Conservation (phyloP, 1,140 invertebrate species). For the Orchesella cincta region DNA sequence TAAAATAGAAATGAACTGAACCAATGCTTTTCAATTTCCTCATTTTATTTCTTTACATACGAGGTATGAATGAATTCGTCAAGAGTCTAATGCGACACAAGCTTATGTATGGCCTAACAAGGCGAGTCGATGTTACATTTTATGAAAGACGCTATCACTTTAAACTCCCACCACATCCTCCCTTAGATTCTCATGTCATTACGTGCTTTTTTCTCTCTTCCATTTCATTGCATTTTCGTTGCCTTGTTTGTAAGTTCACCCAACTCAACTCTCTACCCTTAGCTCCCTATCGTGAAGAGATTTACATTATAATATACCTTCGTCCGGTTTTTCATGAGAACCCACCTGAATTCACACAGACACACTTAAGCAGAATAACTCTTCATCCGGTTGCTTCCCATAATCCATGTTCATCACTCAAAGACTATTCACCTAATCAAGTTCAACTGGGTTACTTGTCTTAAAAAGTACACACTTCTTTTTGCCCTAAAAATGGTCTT, state of each 20-base stretch:
- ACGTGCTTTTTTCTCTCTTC: not conserved
- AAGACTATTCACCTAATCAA: not conserved
- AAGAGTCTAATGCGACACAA: too few species aligned
- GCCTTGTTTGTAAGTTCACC: not conserved
- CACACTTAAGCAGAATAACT: slow-evolving; percentile 9
- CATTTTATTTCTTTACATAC: too few species aligned
- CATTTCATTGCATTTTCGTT: not conserved
- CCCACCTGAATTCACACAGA: slow-evolving; percentile 22
- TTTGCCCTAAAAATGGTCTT: not conserved
- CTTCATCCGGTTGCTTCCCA: slow-evolving; percentile 21
- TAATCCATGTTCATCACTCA: not conserved
- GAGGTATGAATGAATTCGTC: too few species aligned
- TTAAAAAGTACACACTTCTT: too few species aligned
- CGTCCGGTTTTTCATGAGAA: slow-evolving; percentile 25
- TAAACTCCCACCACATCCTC: slow-evolving; percentile 25
- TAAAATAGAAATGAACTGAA: too few species aligned
- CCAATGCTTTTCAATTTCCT: too few species aligned
- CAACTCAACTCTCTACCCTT: not conserved
- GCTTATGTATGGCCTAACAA: too few species aligned
- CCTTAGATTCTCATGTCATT: not conserved
- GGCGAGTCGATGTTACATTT: too few species aligned
- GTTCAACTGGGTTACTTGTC: too few species aligned
- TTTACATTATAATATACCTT: not conserved
- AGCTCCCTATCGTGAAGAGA: not conserved
- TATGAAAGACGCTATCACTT: slow-evolving; percentile 12